These are phyloP conservation scores for Phyllostomus discolor DNA, from an alignment of 2,113 vertebrate genomes.

Conservation along the genomic window DNA sequence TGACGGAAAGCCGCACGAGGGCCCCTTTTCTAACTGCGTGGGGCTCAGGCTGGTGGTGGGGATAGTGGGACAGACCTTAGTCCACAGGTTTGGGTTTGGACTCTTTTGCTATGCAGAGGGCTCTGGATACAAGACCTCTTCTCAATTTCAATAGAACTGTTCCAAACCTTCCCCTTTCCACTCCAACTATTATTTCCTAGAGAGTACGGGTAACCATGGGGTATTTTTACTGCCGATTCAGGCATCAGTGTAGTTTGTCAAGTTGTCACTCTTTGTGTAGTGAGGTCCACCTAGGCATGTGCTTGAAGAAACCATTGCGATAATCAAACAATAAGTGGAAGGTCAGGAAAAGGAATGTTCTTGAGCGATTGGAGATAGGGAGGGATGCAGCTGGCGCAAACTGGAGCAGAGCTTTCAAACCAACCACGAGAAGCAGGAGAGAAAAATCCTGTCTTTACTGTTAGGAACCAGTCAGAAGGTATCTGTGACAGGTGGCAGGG, in stretches of 20 bases:
- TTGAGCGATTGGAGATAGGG: neutral
- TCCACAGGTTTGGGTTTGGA: neutral
- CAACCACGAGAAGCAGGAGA: neutral
- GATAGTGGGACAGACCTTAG: neutral
- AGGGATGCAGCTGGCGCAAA: neutral
- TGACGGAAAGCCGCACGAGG: too few species aligned
- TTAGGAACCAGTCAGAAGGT: neutral
- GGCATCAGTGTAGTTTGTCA: neutral
- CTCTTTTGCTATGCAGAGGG: neutral
- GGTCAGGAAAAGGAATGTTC: neutral
- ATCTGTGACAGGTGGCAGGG: neutral
- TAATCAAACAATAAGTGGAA: conserved; percentile 37
- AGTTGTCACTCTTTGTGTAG: neutral
- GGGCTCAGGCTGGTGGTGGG: too few species aligned
- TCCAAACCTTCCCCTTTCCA: neutral
- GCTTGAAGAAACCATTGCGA: neutral
- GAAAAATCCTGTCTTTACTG: neutral
- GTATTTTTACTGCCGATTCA: neutral
- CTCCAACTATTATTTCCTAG: neutral
- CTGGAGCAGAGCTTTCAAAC: conserved; percentile 9
- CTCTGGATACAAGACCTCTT: neutral
- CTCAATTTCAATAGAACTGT: neutral
- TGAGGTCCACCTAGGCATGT: neutral
- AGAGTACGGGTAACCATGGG: neutral
- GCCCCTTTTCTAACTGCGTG: too few species aligned